Evolutionary conservation across 1,140 invertebrate species (phyloP).

Genomic region (Drepana arcuata): DNA sequence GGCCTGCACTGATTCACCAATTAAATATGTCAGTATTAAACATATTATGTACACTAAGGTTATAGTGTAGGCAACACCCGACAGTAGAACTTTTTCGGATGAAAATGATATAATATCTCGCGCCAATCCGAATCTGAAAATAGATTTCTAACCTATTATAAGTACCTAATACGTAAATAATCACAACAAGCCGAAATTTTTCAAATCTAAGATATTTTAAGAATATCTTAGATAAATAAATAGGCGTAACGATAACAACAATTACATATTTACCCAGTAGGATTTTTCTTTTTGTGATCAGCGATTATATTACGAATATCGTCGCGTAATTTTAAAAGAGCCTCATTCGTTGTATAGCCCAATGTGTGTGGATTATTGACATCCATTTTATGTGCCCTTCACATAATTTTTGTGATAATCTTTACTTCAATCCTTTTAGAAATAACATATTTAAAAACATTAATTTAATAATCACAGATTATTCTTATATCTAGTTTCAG

Average conservation of each 20-base stretch:
- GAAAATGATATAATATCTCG: conserved; percentile 58
- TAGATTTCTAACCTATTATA: conserved; percentile 5
- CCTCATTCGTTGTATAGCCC: conserved; percentile 48
- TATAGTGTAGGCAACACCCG: conserved; percentile 58
- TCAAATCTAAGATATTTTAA: conserved; percentile 2
- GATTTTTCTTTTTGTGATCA: conserved; percentile 50
- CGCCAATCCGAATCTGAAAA: conserved; percentile 43
- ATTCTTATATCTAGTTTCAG: too few relatives aligned
- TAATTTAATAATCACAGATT: too few relatives aligned
- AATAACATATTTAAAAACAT: too few relatives aligned
- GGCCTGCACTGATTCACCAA: conserved; percentile 45
- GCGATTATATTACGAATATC: conserved; percentile 45
- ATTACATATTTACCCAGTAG: conserved; percentile 30
- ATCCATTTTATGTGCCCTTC: conserved; percentile 28
- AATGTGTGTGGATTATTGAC: conserved; percentile 29
- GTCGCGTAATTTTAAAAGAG: conserved; percentile 49
- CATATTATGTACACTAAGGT: conserved; percentile 53
- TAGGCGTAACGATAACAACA: conserved; percentile 5
- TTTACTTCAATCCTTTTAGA: too few relatives aligned
- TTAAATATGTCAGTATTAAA: conserved; percentile 53
- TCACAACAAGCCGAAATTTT: background rate
- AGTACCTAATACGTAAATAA: background rate
- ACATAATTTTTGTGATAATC: too few relatives aligned
- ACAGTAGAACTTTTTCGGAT: conserved; percentile 58
- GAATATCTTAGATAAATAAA: background rate